These are phyloP conservation scores for Oikopleura dioica DNA, from an alignment of 23 tunicate genomes.

Conservation along the genomic window DNA sequence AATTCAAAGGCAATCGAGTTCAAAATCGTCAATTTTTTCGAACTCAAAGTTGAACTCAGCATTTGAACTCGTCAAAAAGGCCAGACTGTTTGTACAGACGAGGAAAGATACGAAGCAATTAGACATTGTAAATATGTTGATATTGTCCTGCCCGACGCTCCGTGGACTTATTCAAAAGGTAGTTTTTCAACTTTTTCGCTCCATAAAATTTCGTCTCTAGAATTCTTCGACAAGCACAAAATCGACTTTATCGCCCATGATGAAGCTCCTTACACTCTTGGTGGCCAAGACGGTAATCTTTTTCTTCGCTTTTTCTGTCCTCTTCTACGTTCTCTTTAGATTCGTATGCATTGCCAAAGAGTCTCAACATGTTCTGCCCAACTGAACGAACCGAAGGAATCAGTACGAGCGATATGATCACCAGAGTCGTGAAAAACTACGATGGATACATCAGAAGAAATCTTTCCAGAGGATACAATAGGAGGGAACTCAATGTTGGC, in stretches of 20 bases:
- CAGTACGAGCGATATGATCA: constrained; percentile 89
- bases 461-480: constrained; percentile 66
- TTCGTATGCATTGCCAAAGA: background rate
- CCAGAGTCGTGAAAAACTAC: constrained; percentile 89
- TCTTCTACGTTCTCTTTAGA: background rate
- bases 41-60: too few species aligned
- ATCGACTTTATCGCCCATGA: constrained; percentile 99
- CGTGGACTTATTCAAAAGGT: constrained; percentile 52
- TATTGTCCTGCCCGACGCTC: constrained; percentile 69
- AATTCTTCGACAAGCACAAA: constrained; percentile 72
- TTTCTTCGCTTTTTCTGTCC: too few species aligned
- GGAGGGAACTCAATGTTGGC: constrained; percentile 55
- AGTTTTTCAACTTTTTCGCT: too few species aligned
- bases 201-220: too few species aligned
- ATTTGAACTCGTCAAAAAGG: too few species aligned
- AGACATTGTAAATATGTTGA: constrained; percentile 89
- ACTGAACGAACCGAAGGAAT: constrained; percentile 99
- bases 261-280: constrained; percentile 66
- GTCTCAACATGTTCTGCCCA: constrained; percentile 48
- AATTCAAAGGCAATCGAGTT: too few species aligned
- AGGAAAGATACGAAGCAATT: constrained; percentile 75
- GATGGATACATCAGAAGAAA: constrained; percentile 77
- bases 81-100: constrained; percentile 58
- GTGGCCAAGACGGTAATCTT: too few species aligned
- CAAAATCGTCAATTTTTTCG: too few species aligned